Conservation (phyloP, 2,888 invertebrate genomes). For the Ellobium chinense region DNA sequence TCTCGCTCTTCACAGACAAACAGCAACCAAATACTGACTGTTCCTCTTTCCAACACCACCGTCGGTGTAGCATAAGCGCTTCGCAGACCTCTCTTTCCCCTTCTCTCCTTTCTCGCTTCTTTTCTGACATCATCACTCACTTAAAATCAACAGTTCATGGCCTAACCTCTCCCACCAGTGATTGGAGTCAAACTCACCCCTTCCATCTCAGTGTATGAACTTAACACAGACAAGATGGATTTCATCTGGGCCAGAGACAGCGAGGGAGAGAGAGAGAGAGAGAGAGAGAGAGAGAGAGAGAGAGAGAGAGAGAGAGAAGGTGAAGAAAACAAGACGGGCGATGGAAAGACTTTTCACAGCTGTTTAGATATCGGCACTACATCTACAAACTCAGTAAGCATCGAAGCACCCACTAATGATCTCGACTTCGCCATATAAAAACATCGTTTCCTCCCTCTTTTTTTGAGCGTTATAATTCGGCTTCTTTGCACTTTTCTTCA, state of each 20-base stretch:
- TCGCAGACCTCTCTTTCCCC: no score
- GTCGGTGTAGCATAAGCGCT: no score
- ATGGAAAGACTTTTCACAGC: slow-evolving; percentile 8
- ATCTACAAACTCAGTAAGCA: not conserved
- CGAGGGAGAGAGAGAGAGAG: not conserved
- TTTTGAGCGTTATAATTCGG: not conserved
- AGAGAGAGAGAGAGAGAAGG: slow-evolving; percentile 53
- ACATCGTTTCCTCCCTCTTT: not conserved
- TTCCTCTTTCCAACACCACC: no score
- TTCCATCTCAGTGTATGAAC: no score
- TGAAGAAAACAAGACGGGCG: not conserved
- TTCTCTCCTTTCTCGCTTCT: not conserved
- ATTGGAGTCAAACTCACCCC: no score
- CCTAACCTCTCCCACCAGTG: no score
- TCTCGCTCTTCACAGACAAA: no score
- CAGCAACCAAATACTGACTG: no score
- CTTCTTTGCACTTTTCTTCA: no score
- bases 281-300: not conserved
- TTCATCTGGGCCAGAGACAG: not conserved
- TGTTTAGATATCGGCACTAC: slow-evolving; percentile 20
- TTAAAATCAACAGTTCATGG: no score
- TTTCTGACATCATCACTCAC: no score
- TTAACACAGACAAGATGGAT: not conserved
- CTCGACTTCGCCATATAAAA: slow-evolving; percentile 1
- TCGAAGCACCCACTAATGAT: slow-evolving; percentile 30